These are phyloP conservation scores for Drosophila conformis DNA, from an alignment of 2,888 invertebrate species.

Conservation along the genomic window DNA sequence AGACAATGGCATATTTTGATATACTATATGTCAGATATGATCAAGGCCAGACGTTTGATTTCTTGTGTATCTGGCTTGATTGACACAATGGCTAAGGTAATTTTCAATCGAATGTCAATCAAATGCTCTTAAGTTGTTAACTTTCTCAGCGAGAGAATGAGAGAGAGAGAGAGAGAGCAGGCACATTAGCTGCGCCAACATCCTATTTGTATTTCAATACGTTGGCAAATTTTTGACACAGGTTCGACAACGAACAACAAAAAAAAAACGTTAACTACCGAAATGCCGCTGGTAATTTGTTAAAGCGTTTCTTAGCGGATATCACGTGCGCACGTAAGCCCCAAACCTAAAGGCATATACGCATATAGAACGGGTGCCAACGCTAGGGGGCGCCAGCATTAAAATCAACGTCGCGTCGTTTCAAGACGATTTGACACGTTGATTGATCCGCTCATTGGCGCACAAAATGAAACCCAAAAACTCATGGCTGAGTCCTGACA, in stretches of 20 bases:
- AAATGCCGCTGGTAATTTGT: constrained; percentile 72
- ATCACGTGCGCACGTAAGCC: constrained; percentile 69
- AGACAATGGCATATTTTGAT: constrained; percentile 60
- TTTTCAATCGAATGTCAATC: constrained; percentile 80
- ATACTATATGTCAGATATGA: constrained; percentile 58
- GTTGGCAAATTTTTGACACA: constrained; percentile 62
- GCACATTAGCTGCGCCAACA: constrained; percentile 12
- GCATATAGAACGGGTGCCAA: neutral
- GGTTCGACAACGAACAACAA: constrained; percentile 35
- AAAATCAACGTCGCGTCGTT: constrained; percentile 68
- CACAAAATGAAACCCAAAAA: constrained; percentile 70
- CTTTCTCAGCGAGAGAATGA: constrained; percentile 19
- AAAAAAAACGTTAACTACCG: constrained; percentile 58
- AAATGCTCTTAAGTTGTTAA: constrained; percentile 71
- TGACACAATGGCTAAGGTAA: constrained; percentile 78
- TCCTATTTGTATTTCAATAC: constrained; percentile 28
- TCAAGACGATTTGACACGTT: constrained; percentile 80
- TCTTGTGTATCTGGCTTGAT: constrained; percentile 67
- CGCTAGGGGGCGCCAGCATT: constrained; percentile 49
- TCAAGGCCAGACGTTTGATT: constrained; percentile 66
- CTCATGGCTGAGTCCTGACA: constrained; percentile 49
- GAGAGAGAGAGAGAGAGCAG: neutral
- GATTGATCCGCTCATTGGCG: constrained; percentile 80
- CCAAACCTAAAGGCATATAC: constrained; percentile 18
- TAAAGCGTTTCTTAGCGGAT: constrained; percentile 77